phyloP scores from a whole-genome alignment of 2,797 vertebrate species.

The Stomatorhinus walkeri region DNA sequence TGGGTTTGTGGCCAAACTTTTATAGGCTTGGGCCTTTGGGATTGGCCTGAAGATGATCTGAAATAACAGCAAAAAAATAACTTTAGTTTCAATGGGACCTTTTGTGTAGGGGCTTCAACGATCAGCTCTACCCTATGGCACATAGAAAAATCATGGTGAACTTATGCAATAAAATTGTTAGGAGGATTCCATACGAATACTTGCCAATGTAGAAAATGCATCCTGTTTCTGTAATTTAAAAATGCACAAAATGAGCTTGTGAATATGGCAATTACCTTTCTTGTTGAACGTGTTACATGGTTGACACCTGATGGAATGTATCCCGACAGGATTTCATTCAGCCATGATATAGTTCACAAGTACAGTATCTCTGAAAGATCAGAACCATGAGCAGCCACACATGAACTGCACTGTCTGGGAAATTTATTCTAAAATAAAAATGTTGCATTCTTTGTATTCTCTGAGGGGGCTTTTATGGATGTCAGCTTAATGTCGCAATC shows the following conservation, averaged over 20 bases:
- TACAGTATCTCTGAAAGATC: not conserved
- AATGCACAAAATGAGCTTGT: not conserved
- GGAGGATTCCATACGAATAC: not conserved
- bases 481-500: not conserved
- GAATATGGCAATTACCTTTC: not conserved
- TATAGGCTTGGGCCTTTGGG: not conserved
- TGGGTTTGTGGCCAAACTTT: not conserved
- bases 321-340: not conserved
- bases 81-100: not conserved
- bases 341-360: not conserved
- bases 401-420: not conserved
- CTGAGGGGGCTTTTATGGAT: not conserved
- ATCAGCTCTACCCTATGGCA: not conserved
- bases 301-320: not conserved
- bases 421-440: slow-evolving; percentile 14
- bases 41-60: not conserved
- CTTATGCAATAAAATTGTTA: not conserved
- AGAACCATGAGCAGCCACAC: not conserved
- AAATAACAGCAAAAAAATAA: not conserved
- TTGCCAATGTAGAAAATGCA: not conserved
- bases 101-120: not conserved
- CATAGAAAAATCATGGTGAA: not conserved
- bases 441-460: not conserved
- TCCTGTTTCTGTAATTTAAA: not conserved
- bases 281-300: not conserved